Conservation (phyloP, 2,888 invertebrate species). For the Euplagia quadripunctaria region DNA sequence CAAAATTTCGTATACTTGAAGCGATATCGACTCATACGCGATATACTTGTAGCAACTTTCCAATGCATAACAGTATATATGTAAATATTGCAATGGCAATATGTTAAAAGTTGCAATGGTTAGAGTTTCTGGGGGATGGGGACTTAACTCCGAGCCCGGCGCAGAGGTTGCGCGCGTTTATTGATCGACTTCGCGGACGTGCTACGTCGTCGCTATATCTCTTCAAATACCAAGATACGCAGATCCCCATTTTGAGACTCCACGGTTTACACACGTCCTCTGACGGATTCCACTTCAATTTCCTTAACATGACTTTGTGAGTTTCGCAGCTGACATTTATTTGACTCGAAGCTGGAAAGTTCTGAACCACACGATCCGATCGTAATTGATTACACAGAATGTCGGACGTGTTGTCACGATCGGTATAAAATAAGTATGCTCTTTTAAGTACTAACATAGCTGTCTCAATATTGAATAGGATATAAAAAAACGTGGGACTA, state of each 20-base stretch:
- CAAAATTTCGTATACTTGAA: too few relatives aligned
- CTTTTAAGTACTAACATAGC: neutral
- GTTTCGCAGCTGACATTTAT: too few relatives aligned
- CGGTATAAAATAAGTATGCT: too few relatives aligned
- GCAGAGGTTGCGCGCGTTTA: slow-evolving; percentile 80
- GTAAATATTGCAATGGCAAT: slow-evolving; percentile 33
- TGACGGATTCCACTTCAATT: too few relatives aligned
- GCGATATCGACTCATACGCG: too few relatives aligned
- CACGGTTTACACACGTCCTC: slow-evolving; percentile 8
- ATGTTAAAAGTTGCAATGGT: slow-evolving; percentile 66
- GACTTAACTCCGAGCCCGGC: slow-evolving; percentile 18
- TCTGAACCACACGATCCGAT: too few relatives aligned
- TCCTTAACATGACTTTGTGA: too few relatives aligned
- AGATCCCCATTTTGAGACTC: slow-evolving; percentile 32
- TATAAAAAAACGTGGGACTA: neutral
- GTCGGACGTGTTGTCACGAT: too few relatives aligned
- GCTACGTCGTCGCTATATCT: slow-evolving; percentile 64
- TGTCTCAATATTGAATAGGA: neutral
- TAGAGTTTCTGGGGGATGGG: slow-evolving; percentile 48
- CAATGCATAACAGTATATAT: too few relatives aligned
- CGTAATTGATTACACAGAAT: too few relatives aligned
- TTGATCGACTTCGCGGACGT: slow-evolving; percentile 71
- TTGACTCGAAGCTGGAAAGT: too few relatives aligned
- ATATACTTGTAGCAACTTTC: too few relatives aligned
- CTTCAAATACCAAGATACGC: slow-evolving; percentile 53